Evolutionary conservation across 2,797 vertebrate genomes (phyloP).

Genomic region (Pantherophis vulpinus): DNA sequence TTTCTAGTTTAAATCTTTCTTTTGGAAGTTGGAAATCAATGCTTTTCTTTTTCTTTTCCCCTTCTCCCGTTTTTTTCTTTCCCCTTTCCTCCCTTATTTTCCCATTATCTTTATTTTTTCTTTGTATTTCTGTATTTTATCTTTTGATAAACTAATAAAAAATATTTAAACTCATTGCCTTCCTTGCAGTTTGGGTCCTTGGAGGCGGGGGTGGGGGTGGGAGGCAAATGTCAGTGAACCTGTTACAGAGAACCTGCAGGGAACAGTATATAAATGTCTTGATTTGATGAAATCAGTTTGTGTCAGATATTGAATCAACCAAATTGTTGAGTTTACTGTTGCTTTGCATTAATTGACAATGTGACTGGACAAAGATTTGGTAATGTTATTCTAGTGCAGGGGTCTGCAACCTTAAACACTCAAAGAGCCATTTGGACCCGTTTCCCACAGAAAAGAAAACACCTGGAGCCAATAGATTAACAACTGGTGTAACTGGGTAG

Average conservation of each 20-base stretch:
- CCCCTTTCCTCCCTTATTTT: not conserved
- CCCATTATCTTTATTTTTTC: too few species aligned
- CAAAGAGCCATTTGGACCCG: too few species aligned
- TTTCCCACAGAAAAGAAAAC: too few species aligned
- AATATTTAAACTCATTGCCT: too few species aligned
- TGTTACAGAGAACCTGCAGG: not conserved
- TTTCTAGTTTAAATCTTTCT: not conserved
- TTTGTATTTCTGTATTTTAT: too few species aligned
- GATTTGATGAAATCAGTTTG: not conserved
- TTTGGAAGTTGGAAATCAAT: not conserved
- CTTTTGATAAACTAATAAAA: too few species aligned
- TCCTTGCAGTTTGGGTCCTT: not conserved
- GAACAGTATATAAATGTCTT: not conserved
- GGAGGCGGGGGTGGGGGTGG: rapidly evolving
- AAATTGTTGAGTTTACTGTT: not conserved
- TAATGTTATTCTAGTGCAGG: not conserved
- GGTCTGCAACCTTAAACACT: too few species aligned
- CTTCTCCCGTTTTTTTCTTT: not conserved
- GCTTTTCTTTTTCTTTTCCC: not conserved
- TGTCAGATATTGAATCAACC: not conserved
- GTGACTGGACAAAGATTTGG: not conserved
- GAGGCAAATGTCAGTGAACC: not conserved
- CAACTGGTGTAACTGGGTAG: too few species aligned
- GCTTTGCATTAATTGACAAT: not conserved
- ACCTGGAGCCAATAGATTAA: too few species aligned